Evolutionary conservation across 2,888 invertebrate genomes (phyloP).

Genomic region (Bembecia ichneumoniformis): DNA sequence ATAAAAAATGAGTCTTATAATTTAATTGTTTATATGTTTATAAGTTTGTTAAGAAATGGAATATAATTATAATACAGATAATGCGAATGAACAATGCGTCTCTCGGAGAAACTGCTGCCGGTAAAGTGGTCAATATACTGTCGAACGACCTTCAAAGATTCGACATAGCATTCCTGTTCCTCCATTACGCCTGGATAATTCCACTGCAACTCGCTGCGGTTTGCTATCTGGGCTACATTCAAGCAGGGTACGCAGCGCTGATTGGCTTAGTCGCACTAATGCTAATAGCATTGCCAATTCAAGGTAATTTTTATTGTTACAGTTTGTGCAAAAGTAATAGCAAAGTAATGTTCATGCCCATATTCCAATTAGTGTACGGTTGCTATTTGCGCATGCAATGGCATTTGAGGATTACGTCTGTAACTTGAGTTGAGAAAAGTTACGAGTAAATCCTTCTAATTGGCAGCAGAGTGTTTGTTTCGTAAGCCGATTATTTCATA

Average conservation of each 20-base stretch:
- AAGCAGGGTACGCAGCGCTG: conserved; percentile 76
- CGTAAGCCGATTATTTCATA: too few relatives aligned
- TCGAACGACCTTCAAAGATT: conserved; percentile 91
- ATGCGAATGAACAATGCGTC: conserved; percentile 71
- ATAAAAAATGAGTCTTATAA: too few relatives aligned
- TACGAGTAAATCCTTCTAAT: too few relatives aligned
- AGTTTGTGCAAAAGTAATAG: too few relatives aligned
- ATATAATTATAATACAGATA: conserved; percentile 43
- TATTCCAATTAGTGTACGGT: too few relatives aligned
- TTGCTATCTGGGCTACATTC: conserved; percentile 77
- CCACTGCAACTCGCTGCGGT: conserved; percentile 77
- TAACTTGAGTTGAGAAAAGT: too few relatives aligned
- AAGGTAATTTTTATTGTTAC: conserved; percentile 64
- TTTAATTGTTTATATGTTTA: too few relatives aligned
- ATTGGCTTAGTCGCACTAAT: conserved; percentile 78
- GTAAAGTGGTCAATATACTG: conserved; percentile 89
- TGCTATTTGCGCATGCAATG: too few relatives aligned
- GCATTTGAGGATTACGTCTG: too few relatives aligned
- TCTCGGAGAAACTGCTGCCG: conserved; percentile 85
- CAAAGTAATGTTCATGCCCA: too few relatives aligned
- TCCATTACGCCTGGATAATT: conserved; percentile 88
- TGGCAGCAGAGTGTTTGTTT: too few relatives aligned
- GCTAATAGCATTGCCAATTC: conserved; percentile 81
- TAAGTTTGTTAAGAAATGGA: too few relatives aligned
- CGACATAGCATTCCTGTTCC: conserved; percentile 80